These are phyloP conservation scores for Nymphicus hollandicus DNA, from an alignment of 2,113 vertebrate genomes.

Conservation along the genomic window DNA sequence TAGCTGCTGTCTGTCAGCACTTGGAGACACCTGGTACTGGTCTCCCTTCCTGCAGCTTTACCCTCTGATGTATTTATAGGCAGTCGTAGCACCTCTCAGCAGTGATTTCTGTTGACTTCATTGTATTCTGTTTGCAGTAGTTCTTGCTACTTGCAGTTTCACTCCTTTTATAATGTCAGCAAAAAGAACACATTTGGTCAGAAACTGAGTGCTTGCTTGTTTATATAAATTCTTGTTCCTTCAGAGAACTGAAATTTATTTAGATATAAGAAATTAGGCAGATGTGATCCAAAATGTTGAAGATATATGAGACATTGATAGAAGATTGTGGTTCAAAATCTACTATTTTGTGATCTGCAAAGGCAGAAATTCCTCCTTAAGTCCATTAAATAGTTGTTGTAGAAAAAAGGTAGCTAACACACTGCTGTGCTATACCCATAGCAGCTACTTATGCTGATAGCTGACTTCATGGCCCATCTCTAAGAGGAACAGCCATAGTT, in stretches of 20 bases:
- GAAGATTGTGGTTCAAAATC: not conserved
- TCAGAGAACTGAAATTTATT: not conserved
- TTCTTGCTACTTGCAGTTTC: not conserved
- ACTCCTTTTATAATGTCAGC: not conserved
- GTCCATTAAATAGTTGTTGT: not conserved
- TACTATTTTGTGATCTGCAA: not conserved
- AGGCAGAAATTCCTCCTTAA: not conserved
- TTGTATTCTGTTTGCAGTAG: not conserved
- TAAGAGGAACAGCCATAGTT: not conserved
- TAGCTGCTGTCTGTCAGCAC: not conserved
- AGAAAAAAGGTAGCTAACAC: not conserved
- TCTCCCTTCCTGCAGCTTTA: not conserved
- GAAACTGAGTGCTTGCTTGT: not conserved
- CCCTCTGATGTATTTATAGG: not conserved
- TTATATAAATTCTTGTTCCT: not conserved
- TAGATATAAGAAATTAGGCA: not conserved
- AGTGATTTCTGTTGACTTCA: slow-evolving; percentile 17
- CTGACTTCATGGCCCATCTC: not conserved
- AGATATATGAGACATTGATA: not conserved
- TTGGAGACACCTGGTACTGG: not conserved
- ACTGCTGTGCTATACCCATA: not conserved
- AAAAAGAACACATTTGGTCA: not conserved
- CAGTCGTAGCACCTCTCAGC: not conserved
- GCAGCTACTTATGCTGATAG: not conserved
- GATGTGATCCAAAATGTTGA: not conserved